Conservation (phyloP, 2,113 vertebrate genomes). For the Gorilla gorilla region DNA sequence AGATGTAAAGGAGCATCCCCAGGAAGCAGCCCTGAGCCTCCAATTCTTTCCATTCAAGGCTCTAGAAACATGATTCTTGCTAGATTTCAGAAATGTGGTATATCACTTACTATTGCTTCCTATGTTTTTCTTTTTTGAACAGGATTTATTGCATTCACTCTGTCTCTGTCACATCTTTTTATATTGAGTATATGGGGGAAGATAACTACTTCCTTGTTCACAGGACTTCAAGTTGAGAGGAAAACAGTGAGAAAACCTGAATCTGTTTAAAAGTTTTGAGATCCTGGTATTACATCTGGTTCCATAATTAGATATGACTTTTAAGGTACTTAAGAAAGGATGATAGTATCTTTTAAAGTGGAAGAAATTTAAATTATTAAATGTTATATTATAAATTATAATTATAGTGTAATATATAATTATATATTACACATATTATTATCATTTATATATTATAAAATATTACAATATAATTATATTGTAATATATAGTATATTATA, state of each 20-base stretch:
- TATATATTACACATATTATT: too few species aligned
- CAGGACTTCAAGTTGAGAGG: neutral
- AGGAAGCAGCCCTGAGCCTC: neutral
- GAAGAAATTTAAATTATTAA: neutral
- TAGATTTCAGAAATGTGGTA: neutral
- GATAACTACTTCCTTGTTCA: neutral
- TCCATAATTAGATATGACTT: neutral
- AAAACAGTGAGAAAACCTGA: neutral
- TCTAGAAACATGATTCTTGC: neutral
- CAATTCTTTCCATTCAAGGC: neutral
- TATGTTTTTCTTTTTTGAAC: neutral
- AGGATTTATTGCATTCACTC: neutral
- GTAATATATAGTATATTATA: too few species aligned
- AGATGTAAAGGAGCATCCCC: fast-evolving
- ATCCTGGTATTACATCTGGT: neutral
- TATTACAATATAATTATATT: too few species aligned
- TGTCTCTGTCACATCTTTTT: neutral
- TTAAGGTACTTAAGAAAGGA: neutral
- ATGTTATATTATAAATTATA: too few species aligned
- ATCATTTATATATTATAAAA: too few species aligned
- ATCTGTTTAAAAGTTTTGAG: too few species aligned
- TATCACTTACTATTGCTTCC: neutral
- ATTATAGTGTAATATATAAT: too few species aligned
- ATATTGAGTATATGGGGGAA: too few species aligned
- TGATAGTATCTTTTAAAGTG: neutral